Conservation (phyloP, 2,888 invertebrate species). For the Drosophila emarginata region DNA sequence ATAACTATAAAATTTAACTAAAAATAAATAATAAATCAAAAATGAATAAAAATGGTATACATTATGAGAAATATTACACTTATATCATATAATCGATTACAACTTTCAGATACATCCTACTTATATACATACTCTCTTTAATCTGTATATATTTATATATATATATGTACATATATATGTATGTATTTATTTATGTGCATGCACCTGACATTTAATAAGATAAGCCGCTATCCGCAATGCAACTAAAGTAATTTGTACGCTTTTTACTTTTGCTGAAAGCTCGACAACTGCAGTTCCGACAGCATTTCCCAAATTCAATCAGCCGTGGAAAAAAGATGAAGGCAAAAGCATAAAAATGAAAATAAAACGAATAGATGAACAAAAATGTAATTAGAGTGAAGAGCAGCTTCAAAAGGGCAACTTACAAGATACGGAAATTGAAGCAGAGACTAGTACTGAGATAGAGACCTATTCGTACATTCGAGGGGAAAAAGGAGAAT, state of each 20-base stretch:
- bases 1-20: too few species aligned
- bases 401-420: constrained; percentile 1
- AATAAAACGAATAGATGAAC: background rate
- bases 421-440: background rate
- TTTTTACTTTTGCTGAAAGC: constrained; percentile 20
- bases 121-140: background rate
- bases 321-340: constrained; percentile 50
- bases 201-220: constrained; percentile 54
- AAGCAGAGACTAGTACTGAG: background rate
- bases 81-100: too few species aligned
- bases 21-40: too few species aligned
- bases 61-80: too few species aligned
- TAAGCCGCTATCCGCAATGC: constrained; percentile 48
- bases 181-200: background rate
- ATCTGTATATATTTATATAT: background rate
- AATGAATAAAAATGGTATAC: too few species aligned
- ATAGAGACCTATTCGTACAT: too few species aligned
- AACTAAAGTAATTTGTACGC: constrained; percentile 61
- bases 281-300: constrained; percentile 31
- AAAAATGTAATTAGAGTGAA: constrained; percentile 56
- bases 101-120: too few species aligned
- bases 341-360: constrained; percentile 1
- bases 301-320: constrained; percentile 69
- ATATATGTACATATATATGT: background rate
- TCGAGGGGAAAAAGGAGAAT: background rate